Base-by-base conservation (phyloP, 2,113 vertebrate genomes). In the Caranx melampygus region DNA sequence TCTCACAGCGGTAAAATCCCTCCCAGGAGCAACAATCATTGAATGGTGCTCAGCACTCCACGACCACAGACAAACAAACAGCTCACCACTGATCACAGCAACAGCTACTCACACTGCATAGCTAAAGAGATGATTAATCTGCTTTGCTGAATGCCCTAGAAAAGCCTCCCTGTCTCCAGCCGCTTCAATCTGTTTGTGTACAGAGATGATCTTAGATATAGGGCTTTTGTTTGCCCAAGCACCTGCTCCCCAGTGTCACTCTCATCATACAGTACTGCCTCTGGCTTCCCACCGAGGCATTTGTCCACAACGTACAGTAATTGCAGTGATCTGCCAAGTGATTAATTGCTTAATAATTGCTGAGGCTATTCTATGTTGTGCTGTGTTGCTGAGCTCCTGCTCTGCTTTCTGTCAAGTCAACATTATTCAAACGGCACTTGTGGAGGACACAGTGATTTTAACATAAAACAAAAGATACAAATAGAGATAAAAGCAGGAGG, bases 271-370 rank as follows among this genome's bases (percentile, higher is more conserved):
- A 37, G 20, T 2, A 16, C 68, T 69, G 82, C 85, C 79, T 72
- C 54, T 51, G 79, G 82, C 80, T 86, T 87, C 84, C 73, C 73
- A 84, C 74, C 21, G 85, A 86, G 82, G 12, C 31, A 83, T 84
- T 89, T 90, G 79, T 93, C 91, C 87, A 77, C 85, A 52, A 83
- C 58, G n/a, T 81, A 72, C 80, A 72, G 72, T 47, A 92, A 94
- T 91, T 90, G 86, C 79, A 78, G 71, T 83, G 67, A 82, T 85
- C 86, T 16, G 15, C 26, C 61, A 89, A 70, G 81, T 91, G 92
- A 92, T 94, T 90, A 93, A 95, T 90, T 90, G 87, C 87, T 91
- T 88, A 93, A 89, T 90, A 92, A 92, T 85, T 92, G 87, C 84
- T 76, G 70, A 80, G 89, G 75, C 82, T 20, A 88, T 67, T 86